Evolutionary conservation across 1,140 invertebrate species (phyloP).

Genomic region (Lamellibrachia luymesi): DNA sequence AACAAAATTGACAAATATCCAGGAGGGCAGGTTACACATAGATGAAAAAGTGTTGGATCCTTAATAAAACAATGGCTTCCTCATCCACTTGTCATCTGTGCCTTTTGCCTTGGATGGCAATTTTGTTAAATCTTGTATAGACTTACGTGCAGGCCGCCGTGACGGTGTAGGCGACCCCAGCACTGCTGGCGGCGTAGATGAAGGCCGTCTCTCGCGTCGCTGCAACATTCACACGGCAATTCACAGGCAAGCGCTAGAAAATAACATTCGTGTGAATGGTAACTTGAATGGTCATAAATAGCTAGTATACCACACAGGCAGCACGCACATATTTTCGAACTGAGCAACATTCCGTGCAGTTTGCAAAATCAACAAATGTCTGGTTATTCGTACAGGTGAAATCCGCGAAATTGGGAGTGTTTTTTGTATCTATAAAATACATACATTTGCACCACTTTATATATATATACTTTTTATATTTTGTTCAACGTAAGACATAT

Average conservation of each 20-base stretch:
- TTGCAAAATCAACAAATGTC: background rate
- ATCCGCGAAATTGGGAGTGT: too few relatives aligned
- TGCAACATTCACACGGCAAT: constrained; percentile 44
- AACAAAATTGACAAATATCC: too few relatives aligned
- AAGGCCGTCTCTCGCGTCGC: constrained; percentile 70
- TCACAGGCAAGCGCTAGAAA: constrained; percentile 21
- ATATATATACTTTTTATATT: background rate
- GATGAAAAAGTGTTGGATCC: too few relatives aligned
- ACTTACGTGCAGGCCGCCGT: constrained; percentile 65
- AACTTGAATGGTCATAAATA: background rate
- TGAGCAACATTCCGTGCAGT: background rate
- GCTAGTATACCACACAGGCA: background rate
- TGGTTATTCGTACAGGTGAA: background rate
- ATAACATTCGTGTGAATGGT: background rate
- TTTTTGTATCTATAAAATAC: background rate
- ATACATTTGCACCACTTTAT: background rate
- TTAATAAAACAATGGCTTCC: too few relatives aligned
- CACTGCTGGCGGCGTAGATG: constrained; percentile 68
- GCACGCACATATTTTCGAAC: background rate
- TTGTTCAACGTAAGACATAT: too few relatives aligned
- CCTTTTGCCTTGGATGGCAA: too few relatives aligned
- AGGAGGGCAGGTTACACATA: too few relatives aligned
- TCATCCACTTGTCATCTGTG: too few relatives aligned
- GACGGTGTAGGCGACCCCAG: constrained; percentile 68
- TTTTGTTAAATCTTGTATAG: background rate